phyloP scores from a whole-genome alignment of 2,113 vertebrate species.

The Cheirogaleus medius region DNA sequence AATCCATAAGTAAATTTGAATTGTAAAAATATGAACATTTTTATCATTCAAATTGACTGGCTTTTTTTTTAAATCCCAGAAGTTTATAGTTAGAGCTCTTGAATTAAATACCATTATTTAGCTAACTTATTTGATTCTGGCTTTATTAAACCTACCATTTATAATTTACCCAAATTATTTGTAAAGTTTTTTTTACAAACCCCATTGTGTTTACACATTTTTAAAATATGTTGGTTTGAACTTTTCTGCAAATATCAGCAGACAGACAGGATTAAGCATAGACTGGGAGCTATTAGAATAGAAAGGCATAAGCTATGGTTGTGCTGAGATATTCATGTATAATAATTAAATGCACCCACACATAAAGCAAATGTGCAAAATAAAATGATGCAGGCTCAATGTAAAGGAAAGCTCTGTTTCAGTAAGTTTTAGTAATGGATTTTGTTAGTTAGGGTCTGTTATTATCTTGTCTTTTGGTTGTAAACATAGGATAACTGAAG shows the following conservation, averaged over 20 bases:
- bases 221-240: constrained; percentile 12
- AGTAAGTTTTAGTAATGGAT: constrained; percentile 25
- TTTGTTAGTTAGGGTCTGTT: constrained; percentile 18
- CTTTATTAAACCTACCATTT: constrained; percentile 33
- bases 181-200: neutral
- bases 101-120: neutral
- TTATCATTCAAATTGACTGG: neutral
- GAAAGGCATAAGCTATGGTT: neutral
- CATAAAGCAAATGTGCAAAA: constrained; percentile 29
- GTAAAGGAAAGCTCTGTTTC: constrained; percentile 50
- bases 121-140: neutral
- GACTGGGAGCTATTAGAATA: neutral
- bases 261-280: neutral
- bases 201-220: neutral
- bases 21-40: constrained; percentile 17
- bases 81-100: neutral
- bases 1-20: neutral
- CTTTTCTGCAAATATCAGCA: constrained; percentile 27
- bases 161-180: constrained; percentile 26
- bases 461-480: constrained; percentile 46
- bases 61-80: neutral
- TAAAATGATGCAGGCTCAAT: neutral
- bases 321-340: neutral
- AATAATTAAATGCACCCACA: constrained; percentile 25
- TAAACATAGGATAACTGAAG: constrained; percentile 53